Base-by-base conservation (phyloP, 2,797 vertebrate species). In the Corythornis leucogaster region DNA sequence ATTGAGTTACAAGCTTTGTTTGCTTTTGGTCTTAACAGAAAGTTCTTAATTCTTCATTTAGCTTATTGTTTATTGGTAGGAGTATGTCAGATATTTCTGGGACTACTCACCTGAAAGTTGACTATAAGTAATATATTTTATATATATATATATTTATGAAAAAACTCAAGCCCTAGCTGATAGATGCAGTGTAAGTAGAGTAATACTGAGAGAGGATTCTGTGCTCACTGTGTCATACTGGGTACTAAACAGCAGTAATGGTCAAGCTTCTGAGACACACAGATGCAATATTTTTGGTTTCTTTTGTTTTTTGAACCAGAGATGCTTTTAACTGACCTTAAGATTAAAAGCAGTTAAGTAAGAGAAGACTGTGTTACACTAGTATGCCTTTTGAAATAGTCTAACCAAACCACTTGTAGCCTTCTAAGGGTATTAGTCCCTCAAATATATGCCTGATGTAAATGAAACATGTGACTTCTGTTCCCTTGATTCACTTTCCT, bases 381-480 rank as follows among this genome's bases (percentile, higher is more conserved):
- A 64, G 22, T 84, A 79, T 94, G 92, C 86, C 87, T 96, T 92
- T 89, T 91, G 42, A 89, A 92, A 58, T 63, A 76, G 62, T 92
- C 66, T 84, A 70, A 90, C 74, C 70, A 88, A 93, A 87, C 71
- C 59, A 48, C 30, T 91, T 91, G 22, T 58, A 74, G 85, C 79
- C 80, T 84, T 90, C 51, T 66, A 53, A 91, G 64, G 30, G 28
- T 51, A 38, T 26, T 33, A 87, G 43, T 82, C 20, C 66, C 18
- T 75, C 43, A 89, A 74, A 53, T 62, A 6, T 85, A 12, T 3
- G 12, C 74, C 45, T 73, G 50, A 33, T 1, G 8, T 79, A 80
- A 85, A 64, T 57, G 45, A 75, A 83, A 87, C 0, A 1, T 25
- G 15, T 81, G 43, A 81, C 61, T 84, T 81, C 14, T 6, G 18